These are phyloP conservation scores for Belonocnema kinseyi DNA, from an alignment of 1,140 invertebrate species.

Conservation along the genomic window DNA sequence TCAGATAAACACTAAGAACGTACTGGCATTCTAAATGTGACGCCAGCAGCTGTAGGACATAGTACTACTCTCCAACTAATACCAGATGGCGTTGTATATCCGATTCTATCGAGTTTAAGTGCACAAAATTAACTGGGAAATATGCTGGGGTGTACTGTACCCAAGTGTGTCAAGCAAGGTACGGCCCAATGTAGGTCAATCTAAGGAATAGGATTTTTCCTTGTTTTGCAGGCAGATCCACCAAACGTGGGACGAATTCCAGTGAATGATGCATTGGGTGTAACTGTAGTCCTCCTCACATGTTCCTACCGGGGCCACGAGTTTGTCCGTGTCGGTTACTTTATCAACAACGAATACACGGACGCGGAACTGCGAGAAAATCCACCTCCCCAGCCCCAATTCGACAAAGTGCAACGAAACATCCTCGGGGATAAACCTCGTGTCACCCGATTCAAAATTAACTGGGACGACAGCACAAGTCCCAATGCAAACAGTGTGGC, in stretches of 20 bases:
- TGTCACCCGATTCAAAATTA: conserved; percentile 97
- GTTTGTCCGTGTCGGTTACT: conserved; percentile 98
- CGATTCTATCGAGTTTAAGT: too few species aligned
- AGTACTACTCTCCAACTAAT: too few species aligned
- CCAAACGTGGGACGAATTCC: conserved; percentile 96
- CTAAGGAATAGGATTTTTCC: too few species aligned
- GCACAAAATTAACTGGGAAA: too few species aligned
- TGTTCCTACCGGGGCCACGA: conserved; percentile 95
- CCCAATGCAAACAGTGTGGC: conserved; percentile 60
- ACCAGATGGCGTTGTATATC: too few species aligned
- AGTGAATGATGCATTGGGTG: conserved; percentile 95
- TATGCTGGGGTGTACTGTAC: too few species aligned
- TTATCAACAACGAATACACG: conserved; percentile 98
- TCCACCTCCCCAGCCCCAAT: conserved; percentile 92
- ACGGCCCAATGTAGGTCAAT: not conserved
- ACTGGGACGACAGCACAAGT: conserved; percentile 90
- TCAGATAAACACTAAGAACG: too few species aligned
- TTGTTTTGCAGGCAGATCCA: conserved; percentile 87
- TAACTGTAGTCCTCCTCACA: conserved; percentile 97
- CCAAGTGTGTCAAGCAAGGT: too few species aligned
- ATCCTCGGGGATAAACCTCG: conserved; percentile 95
- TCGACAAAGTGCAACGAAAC: conserved; percentile 96
- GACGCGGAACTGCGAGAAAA: conserved; percentile 96
- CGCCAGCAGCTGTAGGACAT: too few species aligned
- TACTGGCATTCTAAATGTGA: too few species aligned